Evolutionary conservation across 2,113 vertebrate genomes (phyloP), one percentile per base, ranked within the genome.

Genomic region (Gallinago media): DNA sequence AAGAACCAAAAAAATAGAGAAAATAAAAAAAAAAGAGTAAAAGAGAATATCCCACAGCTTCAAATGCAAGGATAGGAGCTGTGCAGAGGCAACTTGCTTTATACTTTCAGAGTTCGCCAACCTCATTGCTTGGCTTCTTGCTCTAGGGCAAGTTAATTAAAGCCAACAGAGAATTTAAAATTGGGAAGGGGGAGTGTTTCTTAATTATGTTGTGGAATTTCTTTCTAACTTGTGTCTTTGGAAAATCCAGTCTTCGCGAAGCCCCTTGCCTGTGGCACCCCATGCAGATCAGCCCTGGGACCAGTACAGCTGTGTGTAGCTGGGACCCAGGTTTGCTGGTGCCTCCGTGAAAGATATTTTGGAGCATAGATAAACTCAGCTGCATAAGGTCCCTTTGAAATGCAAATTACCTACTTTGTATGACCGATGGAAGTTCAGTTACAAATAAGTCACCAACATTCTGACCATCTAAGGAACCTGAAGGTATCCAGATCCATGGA

Each of bases 111-210:
- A 85, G 65, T 55, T 72, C 8, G 0, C 73, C 85, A 83, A 21
- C 56, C n/a, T 83, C 62, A 6, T 49, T 55, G 77, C 76, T 27
- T 49, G 58, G 58, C 49, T 68, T 83, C 62, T 59, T 63, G 77
- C 81, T 83, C 11, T 31, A 65, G 77, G 81, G 59, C 54, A 87
- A 87, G 82, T 84, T 96, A 82, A 89, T 93, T 95, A 88, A 90
- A 88, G 59, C 79, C 85, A 73, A n/a, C 1, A 9, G 65, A 73
- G 59, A 84, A 72, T 76, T 86, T 72, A 38, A 49, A 83, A 85
- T 29, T 55, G 63, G 68, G 77, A 22, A 88, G 81, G 55, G 59
- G 85, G 70, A 76, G 26, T 56, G 36, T 88, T 90, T 56, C 68
- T 90, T 77, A 81, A 66, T 94, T 78, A 66, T 14, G 15, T 31